These are phyloP conservation scores for Rhizomys pruinosus DNA, from an alignment of 2,113 vertebrate genomes.

Conservation along the genomic window DNA sequence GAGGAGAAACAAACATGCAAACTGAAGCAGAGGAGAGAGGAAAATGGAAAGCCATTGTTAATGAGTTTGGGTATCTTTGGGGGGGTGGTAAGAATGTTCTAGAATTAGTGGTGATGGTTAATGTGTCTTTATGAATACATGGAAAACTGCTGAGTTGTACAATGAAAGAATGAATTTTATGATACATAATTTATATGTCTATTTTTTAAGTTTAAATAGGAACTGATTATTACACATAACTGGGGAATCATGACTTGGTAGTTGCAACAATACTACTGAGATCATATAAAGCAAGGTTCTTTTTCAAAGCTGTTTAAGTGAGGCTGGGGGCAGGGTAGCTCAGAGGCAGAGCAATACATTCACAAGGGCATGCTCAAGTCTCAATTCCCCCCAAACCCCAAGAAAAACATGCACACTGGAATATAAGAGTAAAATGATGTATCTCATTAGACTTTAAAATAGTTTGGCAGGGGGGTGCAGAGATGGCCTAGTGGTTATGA, in stretches of 20 bases:
- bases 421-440: not conserved
- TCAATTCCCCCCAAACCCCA: not conserved
- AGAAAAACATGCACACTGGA: not conserved
- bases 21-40: too few relatives aligned
- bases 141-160: not conserved
- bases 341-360: too few relatives aligned
- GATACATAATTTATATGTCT: not conserved
- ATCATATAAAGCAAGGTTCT: not conserved
- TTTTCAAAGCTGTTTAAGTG: not conserved
- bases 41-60: not conserved
- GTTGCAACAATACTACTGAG: not conserved
- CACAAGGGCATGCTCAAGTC: not conserved
- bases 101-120: not conserved
- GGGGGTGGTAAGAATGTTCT: too few relatives aligned
- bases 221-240: not conserved
- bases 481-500: too few relatives aligned
- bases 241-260: not conserved
- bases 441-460: constrained; percentile 18
- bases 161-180: not conserved
- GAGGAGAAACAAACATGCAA: not conserved
- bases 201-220: not conserved
- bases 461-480: not conserved
- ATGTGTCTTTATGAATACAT: not conserved
- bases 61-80: not conserved
- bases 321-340: not conserved